Percentiles rank a stretch among this genome's conserved stretches.
phyloP scores from a whole-genome alignment of 2,797 vertebrate species.

The Centroberyx gerrardi region DNA sequence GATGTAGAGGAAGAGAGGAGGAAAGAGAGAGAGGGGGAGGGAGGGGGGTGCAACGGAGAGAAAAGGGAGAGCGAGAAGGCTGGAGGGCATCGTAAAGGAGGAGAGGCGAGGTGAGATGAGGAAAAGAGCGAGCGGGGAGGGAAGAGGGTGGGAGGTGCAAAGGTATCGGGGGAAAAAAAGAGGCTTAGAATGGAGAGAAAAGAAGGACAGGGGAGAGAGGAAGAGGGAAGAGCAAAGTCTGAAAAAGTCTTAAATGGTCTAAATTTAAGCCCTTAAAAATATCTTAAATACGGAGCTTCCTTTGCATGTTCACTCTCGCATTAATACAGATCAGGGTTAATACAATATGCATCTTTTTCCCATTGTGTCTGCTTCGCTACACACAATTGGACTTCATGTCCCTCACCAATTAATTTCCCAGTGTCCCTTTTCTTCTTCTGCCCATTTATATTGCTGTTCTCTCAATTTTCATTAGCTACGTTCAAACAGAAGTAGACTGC shows the following conservation, averaged over 20 bases:
- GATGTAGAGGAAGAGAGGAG: slow-evolving; percentile 14
- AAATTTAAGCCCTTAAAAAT: slow-evolving; percentile 55
- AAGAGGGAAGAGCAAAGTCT: background rate
- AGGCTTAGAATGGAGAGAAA: slow-evolving; percentile 21
- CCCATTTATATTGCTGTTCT: slow-evolving; percentile 5
- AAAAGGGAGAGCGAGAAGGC: slow-evolving; percentile 31
- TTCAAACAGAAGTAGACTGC: background rate
- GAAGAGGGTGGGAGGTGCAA: slow-evolving; percentile 34
- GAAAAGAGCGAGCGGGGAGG: slow-evolving; percentile 32
- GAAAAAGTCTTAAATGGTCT: slow-evolving; percentile 52
- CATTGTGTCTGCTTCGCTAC: slow-evolving; percentile 53
- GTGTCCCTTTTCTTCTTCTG: slow-evolving; percentile 9
- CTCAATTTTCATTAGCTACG: slow-evolving; percentile 17
- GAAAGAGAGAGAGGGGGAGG: slow-evolving; percentile 12
- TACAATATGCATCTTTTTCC: slow-evolving; percentile 56
- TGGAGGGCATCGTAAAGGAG: background rate
- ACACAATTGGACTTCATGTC: slow-evolving; percentile 37
- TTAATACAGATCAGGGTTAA: slow-evolving; percentile 67
- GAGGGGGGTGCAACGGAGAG: background rate
- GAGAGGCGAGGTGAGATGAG: slow-evolving; percentile 52
- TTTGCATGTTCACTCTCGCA: slow-evolving; percentile 64
- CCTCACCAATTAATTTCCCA: slow-evolving; percentile 15
- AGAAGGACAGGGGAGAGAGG: background rate
- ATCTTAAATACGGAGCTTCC: slow-evolving; percentile 57
- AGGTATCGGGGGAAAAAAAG: slow-evolving; percentile 42